Evolutionary conservation across 2,888 invertebrate species (phyloP).

Genomic region (Caenorhabditis zanzibari): DNA sequence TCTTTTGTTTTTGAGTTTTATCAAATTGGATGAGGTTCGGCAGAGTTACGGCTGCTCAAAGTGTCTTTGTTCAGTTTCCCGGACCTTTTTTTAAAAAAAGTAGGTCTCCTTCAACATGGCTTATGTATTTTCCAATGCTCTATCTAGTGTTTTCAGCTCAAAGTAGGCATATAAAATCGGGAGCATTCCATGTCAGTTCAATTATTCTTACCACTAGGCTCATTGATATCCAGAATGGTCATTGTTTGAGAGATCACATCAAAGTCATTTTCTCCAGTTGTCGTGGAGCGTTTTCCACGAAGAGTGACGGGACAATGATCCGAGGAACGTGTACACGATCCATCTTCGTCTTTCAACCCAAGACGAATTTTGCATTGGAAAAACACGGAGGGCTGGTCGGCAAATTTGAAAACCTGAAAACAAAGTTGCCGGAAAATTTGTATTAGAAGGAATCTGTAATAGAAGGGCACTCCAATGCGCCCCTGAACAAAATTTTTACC

Average conservation of each 20-base stretch:
- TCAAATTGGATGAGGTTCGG: too few species aligned
- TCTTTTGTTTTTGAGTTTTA: too few species aligned
- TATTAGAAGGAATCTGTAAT: not conserved
- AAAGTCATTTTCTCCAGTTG: conserved; percentile 68
- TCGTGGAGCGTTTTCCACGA: conserved; percentile 75
- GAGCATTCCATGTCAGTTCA: not conserved
- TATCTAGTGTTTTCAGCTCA: too few species aligned
- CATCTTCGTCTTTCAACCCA: conserved; percentile 77
- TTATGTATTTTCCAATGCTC: too few species aligned
- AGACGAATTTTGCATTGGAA: conserved; percentile 82
- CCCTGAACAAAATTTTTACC: too few species aligned
- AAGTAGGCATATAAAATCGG: too few species aligned
- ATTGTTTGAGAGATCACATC: conserved; percentile 80
- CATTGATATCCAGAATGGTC: conserved; percentile 79
- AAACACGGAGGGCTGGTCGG: conserved; percentile 80
- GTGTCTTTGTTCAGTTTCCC: too few species aligned
- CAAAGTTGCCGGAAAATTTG: not conserved
- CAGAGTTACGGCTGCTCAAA: too few species aligned
- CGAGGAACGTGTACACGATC: conserved; percentile 75
- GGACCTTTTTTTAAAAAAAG: too few species aligned
- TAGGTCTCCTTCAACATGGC: too few species aligned
- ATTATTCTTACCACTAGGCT: conserved; percentile 69
- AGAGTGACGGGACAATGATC: conserved; percentile 76
- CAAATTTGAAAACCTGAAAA: conserved; percentile 81
- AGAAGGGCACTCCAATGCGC: too few species aligned